phyloP scores from a whole-genome alignment of 2,113 vertebrate genomes.

The Amblyornis subalaris region DNA sequence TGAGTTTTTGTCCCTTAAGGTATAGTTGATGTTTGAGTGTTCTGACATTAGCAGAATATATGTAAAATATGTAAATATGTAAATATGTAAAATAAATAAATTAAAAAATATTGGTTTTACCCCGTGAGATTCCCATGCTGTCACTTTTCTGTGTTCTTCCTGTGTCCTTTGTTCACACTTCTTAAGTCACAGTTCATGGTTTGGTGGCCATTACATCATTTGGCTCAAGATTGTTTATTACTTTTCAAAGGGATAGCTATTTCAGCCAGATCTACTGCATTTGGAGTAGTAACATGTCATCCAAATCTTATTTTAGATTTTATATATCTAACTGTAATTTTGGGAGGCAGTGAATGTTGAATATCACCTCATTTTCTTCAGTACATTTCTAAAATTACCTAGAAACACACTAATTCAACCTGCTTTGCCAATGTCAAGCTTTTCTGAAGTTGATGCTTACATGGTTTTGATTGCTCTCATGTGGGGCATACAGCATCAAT shows the following conservation, averaged over 20 bases:
- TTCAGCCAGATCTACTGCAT: neutral
- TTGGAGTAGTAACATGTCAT: neutral
- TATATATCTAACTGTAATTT: neutral
- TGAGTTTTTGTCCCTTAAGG: neutral
- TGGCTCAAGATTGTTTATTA: neutral
- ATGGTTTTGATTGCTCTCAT: neutral
- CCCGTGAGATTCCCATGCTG: neutral
- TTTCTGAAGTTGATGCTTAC: neutral
- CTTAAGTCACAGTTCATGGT: neutral
- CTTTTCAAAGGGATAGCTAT: neutral
- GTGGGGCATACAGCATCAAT: neutral
- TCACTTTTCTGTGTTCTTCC: neutral
- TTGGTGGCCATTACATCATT: neutral
- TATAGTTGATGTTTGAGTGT: neutral
- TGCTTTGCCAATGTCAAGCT: accelerated
- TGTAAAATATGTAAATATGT: too few species aligned
- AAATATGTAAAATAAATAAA: neutral
- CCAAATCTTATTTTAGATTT: neutral
- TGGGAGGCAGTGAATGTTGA: neutral
- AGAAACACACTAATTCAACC: neutral
- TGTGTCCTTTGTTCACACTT: neutral
- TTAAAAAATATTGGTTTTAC: neutral
- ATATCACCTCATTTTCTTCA: neutral
- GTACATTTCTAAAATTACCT: neutral
- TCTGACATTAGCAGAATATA: neutral